phyloP scores from a whole-genome alignment of 2,113 vertebrate genomes.

The Microtus pennsylvanicus region DNA sequence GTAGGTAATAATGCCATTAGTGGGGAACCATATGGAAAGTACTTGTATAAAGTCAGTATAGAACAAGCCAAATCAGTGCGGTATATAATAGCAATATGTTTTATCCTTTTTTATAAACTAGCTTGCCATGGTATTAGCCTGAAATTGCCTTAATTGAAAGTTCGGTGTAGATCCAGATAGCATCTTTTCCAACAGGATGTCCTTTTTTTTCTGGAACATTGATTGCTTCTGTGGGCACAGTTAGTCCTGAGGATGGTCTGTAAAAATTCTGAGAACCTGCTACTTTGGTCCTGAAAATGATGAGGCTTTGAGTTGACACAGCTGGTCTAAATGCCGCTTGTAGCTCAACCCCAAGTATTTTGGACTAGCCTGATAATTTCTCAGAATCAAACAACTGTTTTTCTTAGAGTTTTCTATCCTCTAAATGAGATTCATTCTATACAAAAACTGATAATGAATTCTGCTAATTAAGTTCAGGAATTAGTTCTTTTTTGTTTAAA shows the following conservation, averaged over 20 bases:
- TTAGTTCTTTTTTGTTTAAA: not conserved
- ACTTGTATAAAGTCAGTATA: slow-evolving; percentile 18
- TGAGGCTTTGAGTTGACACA: not conserved
- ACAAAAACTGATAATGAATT: slow-evolving; percentile 20
- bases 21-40: not conserved
- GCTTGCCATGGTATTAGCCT: not conserved
- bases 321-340: not conserved
- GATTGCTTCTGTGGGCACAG: not conserved
- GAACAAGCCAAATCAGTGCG: not conserved
- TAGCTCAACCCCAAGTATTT: not conserved
- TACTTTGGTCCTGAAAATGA: slow-evolving; percentile 8
- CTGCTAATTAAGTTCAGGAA: not conserved
- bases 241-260: not conserved
- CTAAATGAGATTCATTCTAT: not conserved
- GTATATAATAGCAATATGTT: slow-evolving; percentile 18
- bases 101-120: slow-evolving; percentile 35
- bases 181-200: not conserved
- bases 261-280: not conserved
- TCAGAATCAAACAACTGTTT: not conserved
- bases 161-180: not conserved
- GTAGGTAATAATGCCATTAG: slow-evolving; percentile 30
- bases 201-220: slow-evolving; percentile 13
- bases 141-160: slow-evolving; percentile 23
- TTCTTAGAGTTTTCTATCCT: not conserved
- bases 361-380: not conserved